These are phyloP conservation scores for Augiades crinisus DNA, from an alignment of 2,888 invertebrate species.

Conservation along the genomic window DNA sequence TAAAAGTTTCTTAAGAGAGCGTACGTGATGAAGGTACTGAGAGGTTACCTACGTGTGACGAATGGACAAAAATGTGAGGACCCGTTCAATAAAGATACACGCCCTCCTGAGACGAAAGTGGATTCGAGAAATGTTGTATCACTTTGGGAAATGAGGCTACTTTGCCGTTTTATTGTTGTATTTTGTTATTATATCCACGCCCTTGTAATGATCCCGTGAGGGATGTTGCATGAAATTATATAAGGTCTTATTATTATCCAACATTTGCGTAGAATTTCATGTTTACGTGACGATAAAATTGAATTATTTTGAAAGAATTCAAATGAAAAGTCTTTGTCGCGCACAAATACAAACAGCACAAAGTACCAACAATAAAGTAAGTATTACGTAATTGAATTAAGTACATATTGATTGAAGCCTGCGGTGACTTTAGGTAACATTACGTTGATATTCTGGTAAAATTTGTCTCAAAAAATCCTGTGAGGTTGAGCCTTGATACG, in stretches of 20 bases:
- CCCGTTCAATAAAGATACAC: slow-evolving; percentile 39
- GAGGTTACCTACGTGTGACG: slow-evolving; percentile 63
- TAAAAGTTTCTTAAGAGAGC: slow-evolving; percentile 62
- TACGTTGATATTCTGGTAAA: too few species aligned
- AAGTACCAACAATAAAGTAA: too few species aligned
- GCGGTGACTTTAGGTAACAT: too few species aligned
- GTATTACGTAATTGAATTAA: too few species aligned
- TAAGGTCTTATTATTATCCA: background rate
- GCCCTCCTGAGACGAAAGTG: slow-evolving; percentile 46
- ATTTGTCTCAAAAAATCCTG: too few species aligned
- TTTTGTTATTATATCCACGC: slow-evolving; percentile 1
- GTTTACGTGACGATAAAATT: background rate
- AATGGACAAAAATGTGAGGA: slow-evolving; percentile 53
- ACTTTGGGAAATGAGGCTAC: slow-evolving; percentile 56
- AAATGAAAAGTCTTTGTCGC: background rate
- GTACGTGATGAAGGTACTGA: slow-evolving; percentile 63
- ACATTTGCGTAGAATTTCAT: background rate
- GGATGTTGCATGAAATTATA: background rate
- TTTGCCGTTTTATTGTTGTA: slow-evolving; percentile 48
- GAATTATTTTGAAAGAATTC: background rate
- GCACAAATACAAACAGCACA: too few species aligned
- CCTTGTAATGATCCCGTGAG: background rate
- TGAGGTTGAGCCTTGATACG: too few species aligned
- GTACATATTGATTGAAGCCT: too few species aligned
- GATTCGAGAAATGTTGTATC: slow-evolving; percentile 53